A percentile compares a stretch with the other conserved stretches of the same genome.
Evolutionary conservation across 1,140 invertebrate genomes (phyloP).

Genomic region (Sarcophaga peregrina): DNA sequence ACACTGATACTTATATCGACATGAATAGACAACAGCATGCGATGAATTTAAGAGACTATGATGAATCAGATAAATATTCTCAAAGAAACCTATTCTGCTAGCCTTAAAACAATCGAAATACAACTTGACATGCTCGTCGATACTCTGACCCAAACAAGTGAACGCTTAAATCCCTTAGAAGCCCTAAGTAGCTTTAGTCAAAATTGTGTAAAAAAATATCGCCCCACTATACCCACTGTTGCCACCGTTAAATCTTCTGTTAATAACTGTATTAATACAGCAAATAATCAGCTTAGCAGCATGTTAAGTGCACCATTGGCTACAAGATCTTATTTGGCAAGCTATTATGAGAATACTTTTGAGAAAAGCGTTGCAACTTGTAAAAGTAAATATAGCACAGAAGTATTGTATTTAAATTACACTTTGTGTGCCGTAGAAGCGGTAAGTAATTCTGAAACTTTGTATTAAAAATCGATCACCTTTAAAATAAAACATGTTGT

Average conservation of each 20-base stretch:
- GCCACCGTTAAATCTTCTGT: neutral
- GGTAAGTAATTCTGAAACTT: conserved; percentile 17
- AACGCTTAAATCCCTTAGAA: conserved; percentile 22
- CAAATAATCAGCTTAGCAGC: neutral
- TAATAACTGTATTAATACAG: neutral
- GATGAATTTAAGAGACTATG: neutral
- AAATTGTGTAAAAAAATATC: neutral
- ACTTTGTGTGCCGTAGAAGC: conserved; percentile 22
- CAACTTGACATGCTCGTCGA: neutral
- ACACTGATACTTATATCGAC: neutral
- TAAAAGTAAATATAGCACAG: neutral
- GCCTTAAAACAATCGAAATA: neutral
- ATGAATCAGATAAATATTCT: conserved; percentile 12
- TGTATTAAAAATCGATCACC: neutral
- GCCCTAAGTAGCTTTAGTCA: neutral
- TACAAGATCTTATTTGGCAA: neutral
- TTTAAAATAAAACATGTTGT: neutral
- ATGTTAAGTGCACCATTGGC: neutral
- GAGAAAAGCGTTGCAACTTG: neutral
- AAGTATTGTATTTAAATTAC: conserved; percentile 1
- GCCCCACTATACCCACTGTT: neutral
- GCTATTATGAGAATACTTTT: conserved; percentile 31
- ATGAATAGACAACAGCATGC: conserved; percentile 29
- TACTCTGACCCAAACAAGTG: neutral
- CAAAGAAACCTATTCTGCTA: neutral